Percentiles rank a stretch among this genome's conserved stretches.
Evolutionary conservation across 2,797 vertebrate genomes (phyloP).

Genomic region (Sciurus carolinensis): DNA sequence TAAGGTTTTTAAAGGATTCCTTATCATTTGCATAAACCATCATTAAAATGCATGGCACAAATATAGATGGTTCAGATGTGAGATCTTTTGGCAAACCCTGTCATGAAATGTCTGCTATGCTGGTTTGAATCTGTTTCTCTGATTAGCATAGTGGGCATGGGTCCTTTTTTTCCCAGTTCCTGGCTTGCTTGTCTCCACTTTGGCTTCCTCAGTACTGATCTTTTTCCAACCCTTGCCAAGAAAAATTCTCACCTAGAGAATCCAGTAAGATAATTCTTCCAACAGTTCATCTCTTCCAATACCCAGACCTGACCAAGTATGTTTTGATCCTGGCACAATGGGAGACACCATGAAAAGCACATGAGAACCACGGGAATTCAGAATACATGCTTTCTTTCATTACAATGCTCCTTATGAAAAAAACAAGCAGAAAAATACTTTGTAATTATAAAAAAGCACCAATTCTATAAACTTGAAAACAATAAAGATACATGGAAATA

Average conservation of each 20-base stretch:
- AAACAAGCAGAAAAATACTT: conserved; percentile 9
- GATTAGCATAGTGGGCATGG: not conserved
- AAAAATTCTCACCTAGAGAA: not conserved
- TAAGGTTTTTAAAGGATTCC: not conserved
- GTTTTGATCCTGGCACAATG: not conserved
- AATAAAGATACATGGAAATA: not conserved
- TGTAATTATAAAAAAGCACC: not conserved
- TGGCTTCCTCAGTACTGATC: not conserved
- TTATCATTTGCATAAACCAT: not conserved
- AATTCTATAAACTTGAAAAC: not conserved
- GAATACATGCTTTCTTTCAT: not conserved
- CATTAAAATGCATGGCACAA: not conserved
- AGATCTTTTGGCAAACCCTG: not conserved
- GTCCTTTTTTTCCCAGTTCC: not conserved
- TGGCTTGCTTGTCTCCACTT: not conserved
- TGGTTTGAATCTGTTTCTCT: not conserved
- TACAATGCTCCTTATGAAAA: not conserved
- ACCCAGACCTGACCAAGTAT: not conserved
- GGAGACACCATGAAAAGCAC: not conserved
- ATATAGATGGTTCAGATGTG: not conserved
- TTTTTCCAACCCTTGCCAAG: not conserved
- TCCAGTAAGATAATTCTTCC: not conserved
- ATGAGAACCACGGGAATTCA: not conserved
- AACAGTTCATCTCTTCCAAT: not conserved
- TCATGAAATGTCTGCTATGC: too few relatives aligned